These are phyloP conservation scores for Rapana venosa DNA, from an alignment of 2,888 invertebrate species.

Conservation along the genomic window DNA sequence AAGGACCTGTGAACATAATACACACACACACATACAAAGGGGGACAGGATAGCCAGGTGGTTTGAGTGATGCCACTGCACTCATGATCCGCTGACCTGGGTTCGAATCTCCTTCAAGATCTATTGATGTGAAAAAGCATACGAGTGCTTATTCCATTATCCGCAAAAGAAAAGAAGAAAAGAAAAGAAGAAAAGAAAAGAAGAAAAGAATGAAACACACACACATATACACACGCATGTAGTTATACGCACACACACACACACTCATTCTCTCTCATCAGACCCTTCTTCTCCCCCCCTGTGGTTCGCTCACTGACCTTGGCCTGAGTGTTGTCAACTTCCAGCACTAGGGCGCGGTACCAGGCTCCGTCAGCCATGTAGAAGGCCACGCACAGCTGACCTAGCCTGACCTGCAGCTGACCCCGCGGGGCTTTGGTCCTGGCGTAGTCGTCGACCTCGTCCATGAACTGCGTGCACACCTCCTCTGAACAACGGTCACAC, in stretches of 20 bases:
- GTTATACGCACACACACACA: neutral
- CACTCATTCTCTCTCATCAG: no score
- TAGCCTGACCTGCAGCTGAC: constrained; percentile 52
- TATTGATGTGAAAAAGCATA: no score
- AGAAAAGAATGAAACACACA: no score
- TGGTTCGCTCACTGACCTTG: constrained; percentile 54
- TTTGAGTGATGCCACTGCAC: no score
- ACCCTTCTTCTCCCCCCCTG: neutral
- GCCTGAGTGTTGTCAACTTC: constrained; percentile 54
- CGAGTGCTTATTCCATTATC: no score
- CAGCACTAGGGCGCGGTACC: constrained; percentile 83
- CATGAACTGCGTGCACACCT: constrained; percentile 5
- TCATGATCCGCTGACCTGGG: no score
- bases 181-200: no score
- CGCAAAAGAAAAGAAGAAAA: no score
- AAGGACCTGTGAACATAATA: neutral
- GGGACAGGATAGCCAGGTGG: no score
- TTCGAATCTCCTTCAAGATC: no score
- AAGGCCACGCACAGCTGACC: constrained; percentile 81
- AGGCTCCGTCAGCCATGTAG: constrained; percentile 81
- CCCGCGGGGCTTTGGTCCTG: constrained; percentile 40
- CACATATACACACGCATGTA: no score
- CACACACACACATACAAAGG: no score
- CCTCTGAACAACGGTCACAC: constrained; percentile 12
- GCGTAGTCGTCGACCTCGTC: constrained; percentile 13